A percentile compares a stretch with the other conserved stretches of the same genome.
Conservation (phyloP, 2,888 invertebrate genomes). For the Micoletzkya japonica region DNA sequence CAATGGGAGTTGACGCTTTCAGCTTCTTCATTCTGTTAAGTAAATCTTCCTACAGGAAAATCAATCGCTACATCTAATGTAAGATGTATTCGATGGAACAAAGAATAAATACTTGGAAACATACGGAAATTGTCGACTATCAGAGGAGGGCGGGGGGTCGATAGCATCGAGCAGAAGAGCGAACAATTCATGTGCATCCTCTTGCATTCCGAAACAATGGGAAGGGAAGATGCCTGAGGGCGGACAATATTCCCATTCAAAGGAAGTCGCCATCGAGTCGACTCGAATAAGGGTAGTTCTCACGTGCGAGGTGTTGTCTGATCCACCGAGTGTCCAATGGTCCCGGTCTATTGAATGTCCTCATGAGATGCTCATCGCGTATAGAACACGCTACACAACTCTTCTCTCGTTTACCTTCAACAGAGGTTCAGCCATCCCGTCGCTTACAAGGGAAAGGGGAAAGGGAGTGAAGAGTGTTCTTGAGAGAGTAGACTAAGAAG, state of each 20-base stretch:
- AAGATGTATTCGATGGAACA: too few relatives aligned
- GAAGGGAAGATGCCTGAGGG: slow-evolving; percentile 35
- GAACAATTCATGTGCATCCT: slow-evolving; percentile 57
- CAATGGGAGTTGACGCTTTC: slow-evolving; percentile 48
- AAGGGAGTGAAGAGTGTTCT: too few relatives aligned
- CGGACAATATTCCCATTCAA: too few relatives aligned
- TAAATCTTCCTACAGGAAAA: background rate
- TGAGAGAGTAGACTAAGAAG: too few relatives aligned
- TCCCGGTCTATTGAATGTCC: background rate
- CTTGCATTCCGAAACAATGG: slow-evolving; percentile 44
- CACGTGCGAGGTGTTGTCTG: slow-evolving; percentile 25
- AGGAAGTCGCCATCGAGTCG: background rate
- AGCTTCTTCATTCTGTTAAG: slow-evolving; percentile 19
- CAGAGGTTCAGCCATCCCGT: too few relatives aligned
- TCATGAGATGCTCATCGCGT: slow-evolving; percentile 19
- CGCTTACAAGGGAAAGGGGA: too few relatives aligned
- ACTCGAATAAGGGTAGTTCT: background rate
- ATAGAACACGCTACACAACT: slow-evolving; percentile 31
- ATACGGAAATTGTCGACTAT: too few relatives aligned
- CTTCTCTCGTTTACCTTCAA: slow-evolving; percentile 29
- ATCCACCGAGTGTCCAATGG: slow-evolving; percentile 29
- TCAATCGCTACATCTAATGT: too few relatives aligned
- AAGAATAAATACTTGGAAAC: too few relatives aligned
- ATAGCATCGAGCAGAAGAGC: slow-evolving; percentile 48
- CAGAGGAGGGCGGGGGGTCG: slow-evolving; percentile 42